Percentiles rank a stretch among this genome's conserved stretches.
Evolutionary conservation across 2,113 vertebrate genomes (phyloP).

Genomic region (Lagopus muta): DNA sequence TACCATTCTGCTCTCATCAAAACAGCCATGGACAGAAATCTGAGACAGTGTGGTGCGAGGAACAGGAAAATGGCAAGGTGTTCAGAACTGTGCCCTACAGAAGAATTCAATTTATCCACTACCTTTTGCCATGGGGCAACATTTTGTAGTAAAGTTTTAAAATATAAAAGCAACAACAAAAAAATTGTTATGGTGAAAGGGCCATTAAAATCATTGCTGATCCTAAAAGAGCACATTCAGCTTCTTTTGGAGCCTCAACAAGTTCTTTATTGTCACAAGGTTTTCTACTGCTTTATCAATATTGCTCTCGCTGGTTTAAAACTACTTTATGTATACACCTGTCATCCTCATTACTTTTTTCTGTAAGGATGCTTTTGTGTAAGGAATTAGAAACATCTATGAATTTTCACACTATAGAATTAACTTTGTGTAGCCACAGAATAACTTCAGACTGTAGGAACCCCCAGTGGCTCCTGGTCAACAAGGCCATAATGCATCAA

Average conservation of each 20-base stretch:
- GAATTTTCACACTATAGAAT: neutral
- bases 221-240: neutral
- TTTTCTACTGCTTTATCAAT: neutral
- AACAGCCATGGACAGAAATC: neutral
- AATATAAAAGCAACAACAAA: neutral
- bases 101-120: neutral
- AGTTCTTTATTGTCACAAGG: neutral
- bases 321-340: neutral
- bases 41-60: neutral
- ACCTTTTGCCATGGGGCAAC: rapidly evolving
- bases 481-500: neutral
- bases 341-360: neutral
- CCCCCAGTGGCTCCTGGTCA: neutral
- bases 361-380: neutral
- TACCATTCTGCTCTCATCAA: neutral
- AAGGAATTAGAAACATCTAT: neutral
- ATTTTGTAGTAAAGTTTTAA: neutral
- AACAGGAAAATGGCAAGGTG: neutral
- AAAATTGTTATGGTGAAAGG: neutral
- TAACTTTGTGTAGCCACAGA: neutral
- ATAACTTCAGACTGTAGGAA: neutral
- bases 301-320: neutral
- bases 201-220: neutral
- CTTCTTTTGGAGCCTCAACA: neutral
- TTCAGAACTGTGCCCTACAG: neutral